These are phyloP conservation scores for Dorcus parallelipipedus DNA, from an alignment of 2,888 invertebrate species.

Conservation along the genomic window DNA sequence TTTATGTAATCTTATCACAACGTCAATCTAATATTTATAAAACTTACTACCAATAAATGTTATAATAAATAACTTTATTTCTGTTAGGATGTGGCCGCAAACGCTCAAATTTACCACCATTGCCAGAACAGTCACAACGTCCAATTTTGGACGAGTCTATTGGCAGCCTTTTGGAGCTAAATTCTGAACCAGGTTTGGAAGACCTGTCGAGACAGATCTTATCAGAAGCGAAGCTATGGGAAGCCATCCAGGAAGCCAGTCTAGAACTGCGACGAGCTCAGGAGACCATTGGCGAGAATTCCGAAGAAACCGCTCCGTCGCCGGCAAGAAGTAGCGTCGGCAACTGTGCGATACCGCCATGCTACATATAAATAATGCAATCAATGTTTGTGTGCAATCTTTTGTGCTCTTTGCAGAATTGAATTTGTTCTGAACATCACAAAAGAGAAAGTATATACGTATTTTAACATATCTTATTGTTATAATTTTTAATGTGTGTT, in stretches of 20 bases:
- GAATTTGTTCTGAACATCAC: neutral
- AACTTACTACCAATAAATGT: too few species aligned
- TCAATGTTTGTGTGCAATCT: too few species aligned
- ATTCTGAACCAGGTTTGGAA: constrained; percentile 67
- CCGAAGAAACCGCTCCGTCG: constrained; percentile 34
- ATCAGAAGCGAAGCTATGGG: constrained; percentile 75
- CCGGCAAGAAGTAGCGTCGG: constrained; percentile 40
- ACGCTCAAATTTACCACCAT: constrained; percentile 52
- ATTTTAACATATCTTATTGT: neutral
- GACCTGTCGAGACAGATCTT: constrained; percentile 75
- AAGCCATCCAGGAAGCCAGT: constrained; percentile 76
- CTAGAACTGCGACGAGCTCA: constrained; percentile 65
- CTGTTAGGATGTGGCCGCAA: constrained; percentile 70
- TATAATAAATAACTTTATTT: constrained; percentile 2
- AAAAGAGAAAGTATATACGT: neutral
- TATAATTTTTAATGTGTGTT: too few species aligned
- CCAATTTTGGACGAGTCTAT: constrained; percentile 57
- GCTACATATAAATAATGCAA: constrained; percentile 15
- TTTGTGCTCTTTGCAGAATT: too few species aligned
- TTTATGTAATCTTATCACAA: too few species aligned
- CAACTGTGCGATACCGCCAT: constrained; percentile 45
- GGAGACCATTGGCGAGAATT: constrained; percentile 40
- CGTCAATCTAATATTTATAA: too few species aligned
- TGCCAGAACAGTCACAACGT: constrained; percentile 22
- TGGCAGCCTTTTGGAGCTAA: constrained; percentile 63